phyloP scores from a whole-genome alignment of 1,140 invertebrate species.

The Aphelenchoides fujianensis region DNA sequence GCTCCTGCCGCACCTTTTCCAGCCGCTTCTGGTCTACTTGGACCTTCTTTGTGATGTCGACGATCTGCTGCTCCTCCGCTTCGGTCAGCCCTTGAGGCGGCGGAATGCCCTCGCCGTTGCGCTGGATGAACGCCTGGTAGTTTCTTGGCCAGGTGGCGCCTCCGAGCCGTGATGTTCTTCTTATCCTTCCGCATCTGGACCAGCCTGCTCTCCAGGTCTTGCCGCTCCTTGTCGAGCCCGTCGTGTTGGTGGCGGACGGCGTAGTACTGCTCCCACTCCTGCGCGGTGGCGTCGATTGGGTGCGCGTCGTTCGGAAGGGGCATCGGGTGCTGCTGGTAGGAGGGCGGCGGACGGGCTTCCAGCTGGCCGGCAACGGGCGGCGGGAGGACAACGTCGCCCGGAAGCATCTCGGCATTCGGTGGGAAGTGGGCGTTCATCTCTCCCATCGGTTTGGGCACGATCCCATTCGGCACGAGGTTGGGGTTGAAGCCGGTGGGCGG shows the following conservation, averaged over 20 bases:
- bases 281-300: no score
- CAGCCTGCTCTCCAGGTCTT: not conserved
- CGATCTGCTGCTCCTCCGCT: constrained; percentile 52
- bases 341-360: no score
- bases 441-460: no score
- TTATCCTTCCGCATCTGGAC: constrained; percentile 69
- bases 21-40: constrained; percentile 78
- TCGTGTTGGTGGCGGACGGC: not conserved
- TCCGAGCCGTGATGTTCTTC: constrained; percentile 86
- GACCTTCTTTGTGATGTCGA: constrained; percentile 73
- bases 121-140: constrained; percentile 67
- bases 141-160: constrained; percentile 78
- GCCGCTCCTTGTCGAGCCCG: not conserved
- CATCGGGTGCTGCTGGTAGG: no score
- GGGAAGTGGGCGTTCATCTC: no score
- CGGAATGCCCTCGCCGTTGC: not conserved
- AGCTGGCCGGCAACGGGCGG: no score
- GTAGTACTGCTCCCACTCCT: not conserved
- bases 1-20: constrained; percentile 68
- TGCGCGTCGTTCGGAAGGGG: no score
- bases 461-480: no score
- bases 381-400: no score
- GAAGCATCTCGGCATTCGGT: no score
- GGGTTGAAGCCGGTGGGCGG: no score
- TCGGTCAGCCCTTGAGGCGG: not conserved